Base-by-base conservation (phyloP, 1,140 invertebrate genomes). In the Drosophila yakuba region DNA sequence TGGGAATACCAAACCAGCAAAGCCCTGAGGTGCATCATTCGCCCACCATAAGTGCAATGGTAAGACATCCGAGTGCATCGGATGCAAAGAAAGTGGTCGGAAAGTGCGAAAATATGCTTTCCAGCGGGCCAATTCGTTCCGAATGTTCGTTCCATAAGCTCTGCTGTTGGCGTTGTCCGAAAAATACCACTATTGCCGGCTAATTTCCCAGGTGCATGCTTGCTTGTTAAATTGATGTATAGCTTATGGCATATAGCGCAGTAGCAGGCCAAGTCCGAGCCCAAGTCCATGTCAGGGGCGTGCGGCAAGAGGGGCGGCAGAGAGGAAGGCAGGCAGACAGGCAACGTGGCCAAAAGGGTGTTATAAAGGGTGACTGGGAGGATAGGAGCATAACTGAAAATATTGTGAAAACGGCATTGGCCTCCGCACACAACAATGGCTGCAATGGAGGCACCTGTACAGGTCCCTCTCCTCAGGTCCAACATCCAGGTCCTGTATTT, bases 201-300 rank as follows among this genome's bases (percentile, higher is more conserved):
- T 89, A 88, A 88, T 88, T 89, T 88, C 84, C 84, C 84, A 77
- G 82, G 84, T 80, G 84, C 84, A 89, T 89, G 84, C 73, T 89
- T 77, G 84, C 84, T 84, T 89, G 84, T 88, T 89, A 88, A 88
- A 88, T 78, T 88, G 84, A 88, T 88, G 84, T 77, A 88, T 83
- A 61, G 79, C 39, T 47, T 47, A 25, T 47, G 23, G 17, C 44
- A 23, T 47, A 47, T 47, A 60, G 78, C 43, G 38, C 14, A 20
- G 43, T 36, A 57, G 48, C 50, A 47, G 76, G 43, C 78, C 66
- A 61, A 58, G 55, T 66, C 47, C 41, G 44, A 45, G 17, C 28
- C 43, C 64, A 56, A 57, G 39, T 50, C 47, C 47, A n/a, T 23
- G 45, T 14, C 57, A 28, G 38, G 35, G 59, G 17, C 32, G 8